phyloP scores from a whole-genome alignment of 2,888 invertebrate genomes.

The Pandemis cinnamomeana region DNA sequence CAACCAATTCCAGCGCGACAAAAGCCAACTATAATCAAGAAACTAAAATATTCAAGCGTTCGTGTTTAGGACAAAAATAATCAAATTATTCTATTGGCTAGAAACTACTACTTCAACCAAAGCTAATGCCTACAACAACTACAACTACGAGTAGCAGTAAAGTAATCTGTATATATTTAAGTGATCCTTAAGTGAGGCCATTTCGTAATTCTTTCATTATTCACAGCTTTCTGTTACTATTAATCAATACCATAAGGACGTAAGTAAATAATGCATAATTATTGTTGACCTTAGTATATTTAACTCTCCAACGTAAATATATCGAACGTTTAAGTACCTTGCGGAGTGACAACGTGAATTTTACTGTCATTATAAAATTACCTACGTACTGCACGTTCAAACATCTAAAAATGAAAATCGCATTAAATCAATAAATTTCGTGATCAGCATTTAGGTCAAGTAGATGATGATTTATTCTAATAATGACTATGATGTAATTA shows the following conservation, averaged over 20 bases:
- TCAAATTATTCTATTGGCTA: neutral
- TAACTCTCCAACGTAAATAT: no score
- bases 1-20: no score
- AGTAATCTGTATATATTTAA: slow-evolving; percentile 1
- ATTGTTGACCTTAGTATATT: no score
- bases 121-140: slow-evolving; percentile 2
- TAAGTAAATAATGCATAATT: neutral
- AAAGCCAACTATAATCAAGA: neutral
- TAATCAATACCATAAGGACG: neutral
- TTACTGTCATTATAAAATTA: no score
- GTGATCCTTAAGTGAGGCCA: neutral
- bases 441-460: no score
- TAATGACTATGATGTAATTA: no score
- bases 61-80: neutral
- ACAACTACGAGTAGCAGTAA: neutral
- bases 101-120: slow-evolving; percentile 5
- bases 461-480: no score
- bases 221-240: slow-evolving; percentile 1
- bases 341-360: no score
- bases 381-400: no score
- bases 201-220: slow-evolving; percentile 9
- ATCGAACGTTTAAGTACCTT: no score
- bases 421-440: no score
- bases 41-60: neutral
- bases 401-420: no score